phyloP scores from a whole-genome alignment of 2,113 vertebrate genomes.

The Vimba vimba region DNA sequence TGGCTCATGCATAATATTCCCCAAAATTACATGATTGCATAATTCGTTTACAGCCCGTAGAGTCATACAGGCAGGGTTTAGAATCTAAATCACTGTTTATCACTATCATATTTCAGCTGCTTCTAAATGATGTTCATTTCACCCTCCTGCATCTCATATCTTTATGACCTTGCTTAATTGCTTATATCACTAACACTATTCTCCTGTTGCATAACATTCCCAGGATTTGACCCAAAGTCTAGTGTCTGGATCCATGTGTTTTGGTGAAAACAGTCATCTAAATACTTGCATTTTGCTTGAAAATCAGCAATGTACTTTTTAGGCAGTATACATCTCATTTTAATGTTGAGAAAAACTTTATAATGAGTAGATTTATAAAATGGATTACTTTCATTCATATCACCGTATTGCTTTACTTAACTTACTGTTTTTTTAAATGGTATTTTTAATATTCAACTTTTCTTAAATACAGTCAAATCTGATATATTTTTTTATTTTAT shows the following conservation, averaged over 20 bases:
- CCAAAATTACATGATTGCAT: neutral
- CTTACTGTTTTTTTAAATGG: neutral
- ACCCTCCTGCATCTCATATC: conserved; percentile 28
- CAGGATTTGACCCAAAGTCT: conserved; percentile 2
- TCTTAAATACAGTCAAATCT: neutral
- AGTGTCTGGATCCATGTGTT: neutral
- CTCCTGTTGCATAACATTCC: conserved; percentile 22
- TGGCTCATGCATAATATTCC: conserved; percentile 1
- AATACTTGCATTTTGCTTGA: neutral
- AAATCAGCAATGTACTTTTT: neutral
- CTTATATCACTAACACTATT: conserved; percentile 17
- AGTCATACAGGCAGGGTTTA: neutral
- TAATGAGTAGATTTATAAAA: neutral
- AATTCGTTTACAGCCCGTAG: neutral
- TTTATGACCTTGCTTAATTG: conserved; percentile 36
- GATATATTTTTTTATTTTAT: neutral
- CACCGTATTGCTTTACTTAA: neutral
- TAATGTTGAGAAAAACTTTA: neutral
- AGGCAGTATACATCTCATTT: neutral
- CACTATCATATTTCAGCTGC: conserved; percentile 31
- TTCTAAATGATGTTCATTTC: conserved; percentile 13
- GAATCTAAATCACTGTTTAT: neutral
- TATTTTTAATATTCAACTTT: neutral
- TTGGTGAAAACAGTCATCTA: neutral
- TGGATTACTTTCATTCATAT: neutral